Base-by-base conservation (phyloP, 2,888 invertebrate species). In the Lasioglossum malachurum region DNA sequence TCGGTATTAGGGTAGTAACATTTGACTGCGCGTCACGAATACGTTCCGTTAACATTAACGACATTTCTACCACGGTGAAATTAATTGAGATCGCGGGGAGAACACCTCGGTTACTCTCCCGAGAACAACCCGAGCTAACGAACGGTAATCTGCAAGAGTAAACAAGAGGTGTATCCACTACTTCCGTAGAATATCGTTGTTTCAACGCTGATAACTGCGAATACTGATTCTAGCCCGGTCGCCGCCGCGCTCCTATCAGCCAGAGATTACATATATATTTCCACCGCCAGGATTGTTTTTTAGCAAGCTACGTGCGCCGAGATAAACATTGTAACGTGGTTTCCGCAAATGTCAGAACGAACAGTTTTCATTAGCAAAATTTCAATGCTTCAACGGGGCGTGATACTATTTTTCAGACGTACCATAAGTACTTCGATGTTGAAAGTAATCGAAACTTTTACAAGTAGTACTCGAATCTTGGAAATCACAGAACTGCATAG, bases 1-100 rank as follows among this genome's bases (percentile, higher is more conserved):
- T 49, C n/a, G 67, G 46, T 35, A 77, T 77, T 46, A 69, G 67
- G 12, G 12, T 44, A 49, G 49, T n/a, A 46, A 49, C 49, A 27
- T 78, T 53, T 71, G n/a, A 78, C 78, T 78, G 38, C 38, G 23
- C 69, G 69, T 49, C 41, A 38, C 35, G 78, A n/a, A 49, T 71
- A 64, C 82, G 75, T 80, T 88, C 82, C 84, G 82, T 87, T 88
- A 82, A 82, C 87, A 80, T 84, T 84, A 88, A 75, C 71, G 38
- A 78, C 77, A 73, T 71, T 77, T 67, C 60, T 71, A 38, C 73
- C 49, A 53, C 46, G 78, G 57, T 46, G 71, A 64, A 79, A 89
- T 81, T 83, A 87, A 89, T 89, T 87, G 77, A 72, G 75, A 82
- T 82, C 72, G 57, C 60, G 44, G 10, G 49, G 69, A 38, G n/a